Percentiles rank a stretch among this genome's conserved stretches.
Evolutionary conservation across 2,113 vertebrate species (phyloP).

Genomic region (Pedionomus torquatus): DNA sequence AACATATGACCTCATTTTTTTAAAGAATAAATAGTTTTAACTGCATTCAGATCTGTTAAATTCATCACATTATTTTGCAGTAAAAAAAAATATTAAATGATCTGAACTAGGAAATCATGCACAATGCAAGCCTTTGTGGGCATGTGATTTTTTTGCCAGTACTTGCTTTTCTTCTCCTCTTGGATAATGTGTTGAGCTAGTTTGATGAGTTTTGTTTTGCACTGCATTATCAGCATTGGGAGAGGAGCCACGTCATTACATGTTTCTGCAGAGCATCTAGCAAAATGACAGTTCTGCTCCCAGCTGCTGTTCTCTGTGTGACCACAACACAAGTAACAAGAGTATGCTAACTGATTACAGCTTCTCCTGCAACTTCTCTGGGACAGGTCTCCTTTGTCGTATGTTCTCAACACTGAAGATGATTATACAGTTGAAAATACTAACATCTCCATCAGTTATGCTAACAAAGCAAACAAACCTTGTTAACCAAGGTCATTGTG

Average conservation of each 20-base stretch:
- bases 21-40: not conserved
- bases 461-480: conserved; percentile 78
- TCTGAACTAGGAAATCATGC: not conserved
- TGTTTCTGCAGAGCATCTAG: not conserved
- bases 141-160: not conserved
- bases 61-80: not conserved
- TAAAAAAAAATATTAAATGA: not conserved
- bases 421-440: not conserved
- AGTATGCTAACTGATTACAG: not conserved
- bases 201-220: not conserved
- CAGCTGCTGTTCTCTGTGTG: not conserved
- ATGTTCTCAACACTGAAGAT: not conserved
- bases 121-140: not conserved
- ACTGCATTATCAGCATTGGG: rapidly evolving
- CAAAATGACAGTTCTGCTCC: not conserved
- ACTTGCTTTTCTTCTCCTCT: not conserved
- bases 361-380: not conserved
- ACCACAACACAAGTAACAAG: not conserved
- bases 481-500: conserved; percentile 95
- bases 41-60: not conserved
- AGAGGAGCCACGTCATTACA: not conserved
- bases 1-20: not conserved
- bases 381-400: not conserved
- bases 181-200: not conserved
- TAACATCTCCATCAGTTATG: not conserved